Evolutionary conservation across 2,888 invertebrate species (phyloP).

Genomic region (Mantis religiosa): DNA sequence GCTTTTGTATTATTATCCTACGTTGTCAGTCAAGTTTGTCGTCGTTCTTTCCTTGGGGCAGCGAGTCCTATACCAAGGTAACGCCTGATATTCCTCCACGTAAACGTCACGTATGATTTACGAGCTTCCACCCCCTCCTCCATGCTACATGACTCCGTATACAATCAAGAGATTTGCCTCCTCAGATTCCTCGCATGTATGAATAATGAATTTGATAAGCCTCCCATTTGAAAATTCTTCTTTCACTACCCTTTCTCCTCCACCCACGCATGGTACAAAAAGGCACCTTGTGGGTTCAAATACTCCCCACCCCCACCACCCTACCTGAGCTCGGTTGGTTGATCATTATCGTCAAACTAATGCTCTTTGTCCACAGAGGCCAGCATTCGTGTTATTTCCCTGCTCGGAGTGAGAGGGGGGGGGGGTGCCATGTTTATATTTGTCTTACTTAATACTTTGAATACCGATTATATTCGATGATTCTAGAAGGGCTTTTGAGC

Average conservation of each 20-base stretch:
- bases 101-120: background rate
- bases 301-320: background rate
- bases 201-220: background rate
- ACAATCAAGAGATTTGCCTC: background rate
- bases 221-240: background rate
- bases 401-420: background rate
- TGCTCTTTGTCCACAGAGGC: background rate
- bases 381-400: background rate
- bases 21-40: background rate
- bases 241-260: background rate
- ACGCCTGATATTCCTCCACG: background rate
- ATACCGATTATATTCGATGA: background rate
- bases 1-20: background rate
- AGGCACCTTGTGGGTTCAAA: background rate
- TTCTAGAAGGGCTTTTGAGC: background rate
- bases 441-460: background rate
- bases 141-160: background rate
- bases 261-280: background rate
- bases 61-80: background rate
- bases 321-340: background rate
- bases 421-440: background rate
- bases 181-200: background rate
- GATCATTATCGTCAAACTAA: background rate
- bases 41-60: background rate
- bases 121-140: background rate